Conservation (phyloP, 1,140 invertebrate genomes). For the Drosophila biarmipes region DNA sequence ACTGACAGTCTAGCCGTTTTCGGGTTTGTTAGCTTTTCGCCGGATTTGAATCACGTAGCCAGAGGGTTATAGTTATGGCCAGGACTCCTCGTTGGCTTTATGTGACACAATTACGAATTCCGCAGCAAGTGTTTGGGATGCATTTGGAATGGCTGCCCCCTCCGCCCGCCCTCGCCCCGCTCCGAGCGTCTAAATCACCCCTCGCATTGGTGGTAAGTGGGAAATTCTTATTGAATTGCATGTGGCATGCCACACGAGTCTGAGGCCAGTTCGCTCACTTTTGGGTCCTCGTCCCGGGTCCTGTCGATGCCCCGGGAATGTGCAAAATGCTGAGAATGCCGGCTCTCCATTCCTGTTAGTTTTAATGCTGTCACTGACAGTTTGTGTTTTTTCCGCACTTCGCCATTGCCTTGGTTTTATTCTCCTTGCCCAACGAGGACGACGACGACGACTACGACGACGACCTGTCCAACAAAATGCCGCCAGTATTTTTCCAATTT, state of each 20-base stretch:
- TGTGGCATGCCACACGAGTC: constrained; percentile 48
- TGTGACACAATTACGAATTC: constrained; percentile 54
- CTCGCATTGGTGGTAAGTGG: constrained; percentile 20
- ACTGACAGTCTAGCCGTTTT: constrained; percentile 10
- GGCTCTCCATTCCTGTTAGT: constrained; percentile 41
- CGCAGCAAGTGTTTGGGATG: constrained; percentile 53
- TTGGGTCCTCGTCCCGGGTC: constrained; percentile 12
- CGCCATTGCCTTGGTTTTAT: constrained; percentile 23
- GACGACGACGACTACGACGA: constrained; percentile 13
- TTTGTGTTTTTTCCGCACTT: constrained; percentile 26
- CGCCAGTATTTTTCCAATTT: constrained; percentile 71
- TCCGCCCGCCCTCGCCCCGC: background rate
- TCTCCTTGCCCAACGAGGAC: constrained; percentile 19
- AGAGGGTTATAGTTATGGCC: constrained; percentile 46
- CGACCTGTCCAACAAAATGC: constrained; percentile 63
- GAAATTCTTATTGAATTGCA: constrained; percentile 56
- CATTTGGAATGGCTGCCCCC: constrained; percentile 41
- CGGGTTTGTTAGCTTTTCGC: constrained; percentile 19
- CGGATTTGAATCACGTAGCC: constrained; percentile 45
- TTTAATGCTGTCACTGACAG: constrained; percentile 71
- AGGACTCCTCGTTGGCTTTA: constrained; percentile 21
- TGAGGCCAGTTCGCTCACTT: constrained; percentile 16
- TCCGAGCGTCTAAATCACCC: background rate
- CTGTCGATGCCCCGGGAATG: constrained; percentile 29
- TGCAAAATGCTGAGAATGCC: constrained; percentile 53